phyloP scores from a whole-genome alignment of 1,140 invertebrate species.

The Microplitis demolitor region DNA sequence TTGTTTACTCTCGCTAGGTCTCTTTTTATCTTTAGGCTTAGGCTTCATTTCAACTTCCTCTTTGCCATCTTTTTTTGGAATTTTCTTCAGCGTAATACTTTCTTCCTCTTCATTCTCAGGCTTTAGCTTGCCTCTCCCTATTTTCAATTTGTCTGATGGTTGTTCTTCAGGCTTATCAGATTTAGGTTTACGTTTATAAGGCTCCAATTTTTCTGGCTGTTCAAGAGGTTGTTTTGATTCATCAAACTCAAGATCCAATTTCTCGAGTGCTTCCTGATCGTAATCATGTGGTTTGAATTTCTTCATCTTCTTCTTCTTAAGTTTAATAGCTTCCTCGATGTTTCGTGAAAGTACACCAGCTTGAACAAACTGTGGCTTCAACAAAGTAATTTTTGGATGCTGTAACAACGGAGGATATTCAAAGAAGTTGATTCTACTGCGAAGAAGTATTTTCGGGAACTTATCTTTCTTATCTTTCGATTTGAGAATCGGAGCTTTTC shows the following conservation, averaged over 20 bases:
- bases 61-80: constrained; percentile 50
- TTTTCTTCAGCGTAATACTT: constrained; percentile 61
- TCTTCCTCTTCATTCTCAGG: constrained; percentile 58
- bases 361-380: constrained; percentile 65
- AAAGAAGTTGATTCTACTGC: constrained; percentile 67
- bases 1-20: constrained; percentile 48
- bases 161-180: constrained; percentile 26
- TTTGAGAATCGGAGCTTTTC: constrained; percentile 61
- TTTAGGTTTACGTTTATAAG: constrained; percentile 40
- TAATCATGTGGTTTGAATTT: constrained; percentile 56
- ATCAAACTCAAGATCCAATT: constrained; percentile 64
- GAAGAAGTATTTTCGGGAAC: constrained; percentile 69
- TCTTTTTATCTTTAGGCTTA: constrained; percentile 46
- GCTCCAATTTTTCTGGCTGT: constrained; percentile 6
- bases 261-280: constrained; percentile 59
- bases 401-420: constrained; percentile 66
- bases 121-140: constrained; percentile 62
- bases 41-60: constrained; percentile 38
- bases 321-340: constrained; percentile 68
- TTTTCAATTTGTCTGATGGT: constrained; percentile 45
- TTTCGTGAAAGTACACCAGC: constrained; percentile 72
- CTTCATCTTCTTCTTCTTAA: constrained; percentile 65
- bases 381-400: constrained; percentile 57
- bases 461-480: constrained; percentile 61
- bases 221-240: constrained; percentile 64